Base-by-base conservation (phyloP, 2,113 vertebrate species). In the Ailuropoda melanoleuca region DNA sequence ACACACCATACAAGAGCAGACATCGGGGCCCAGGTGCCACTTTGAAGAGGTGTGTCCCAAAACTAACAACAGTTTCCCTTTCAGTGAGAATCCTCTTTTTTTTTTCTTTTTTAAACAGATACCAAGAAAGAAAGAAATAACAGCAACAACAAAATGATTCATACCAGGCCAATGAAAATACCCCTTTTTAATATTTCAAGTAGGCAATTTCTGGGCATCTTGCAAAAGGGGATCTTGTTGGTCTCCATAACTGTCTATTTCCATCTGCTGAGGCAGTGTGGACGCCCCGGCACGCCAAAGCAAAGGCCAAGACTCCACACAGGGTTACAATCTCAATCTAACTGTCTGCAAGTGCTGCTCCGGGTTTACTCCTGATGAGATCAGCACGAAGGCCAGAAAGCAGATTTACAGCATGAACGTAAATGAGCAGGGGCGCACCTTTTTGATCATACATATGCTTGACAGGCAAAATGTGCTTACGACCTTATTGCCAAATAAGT, bases 391-490 rank as follows among this genome's bases (percentile, higher is more conserved):
- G 98, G 98, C 98, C 98, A 97, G 97, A 97, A 97, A 97, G 98
- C 97, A 99, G 98, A 99, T 99, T 99, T 99, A 98, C 98, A 97
- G 98, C 94, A 94, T 88, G 98, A 98, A 97, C 97, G 86, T 98
- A 98, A 98, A 98, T 80, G 98, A 98, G 93, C 95, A 74, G 46
- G 87, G 95, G 94, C 68, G 70, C 85, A 97, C 83, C 95, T 98
- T 98, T 98, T 97, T 98, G 98, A 98, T 98, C 98, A 98, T 98
- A 98, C 98, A 98, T 98, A 98, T 97, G 98, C 98, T 98, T 98
- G 98, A 98, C 98, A 98, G 98, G 97, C 97, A 98, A 98, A 98
- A 98, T 94, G 95, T 97, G 98, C 97, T 98, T 98, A 95, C 66
- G 84, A 97, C 74, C 93, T 98, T 93, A 97, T 97, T 98, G 98